These are phyloP conservation scores for Drosophila orosa DNA, from an alignment of 1,140 invertebrate genomes.

Conservation along the genomic window DNA sequence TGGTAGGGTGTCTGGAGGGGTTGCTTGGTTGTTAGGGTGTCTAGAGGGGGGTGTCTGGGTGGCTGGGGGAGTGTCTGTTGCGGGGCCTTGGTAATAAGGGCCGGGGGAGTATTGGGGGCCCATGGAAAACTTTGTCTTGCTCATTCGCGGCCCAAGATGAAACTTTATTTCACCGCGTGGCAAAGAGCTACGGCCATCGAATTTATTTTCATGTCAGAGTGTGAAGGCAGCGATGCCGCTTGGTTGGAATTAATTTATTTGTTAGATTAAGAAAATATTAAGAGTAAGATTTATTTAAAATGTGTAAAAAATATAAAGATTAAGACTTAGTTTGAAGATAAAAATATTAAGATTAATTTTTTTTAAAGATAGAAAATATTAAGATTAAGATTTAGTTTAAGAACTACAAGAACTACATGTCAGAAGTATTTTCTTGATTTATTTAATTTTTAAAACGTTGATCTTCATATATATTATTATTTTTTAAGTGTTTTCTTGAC, in stretches of 20 bases:
- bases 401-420: too few relatives aligned
- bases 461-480: too few relatives aligned
- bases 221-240: background rate
- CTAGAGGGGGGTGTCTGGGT: constrained; percentile 7
- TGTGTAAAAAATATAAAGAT: too few relatives aligned
- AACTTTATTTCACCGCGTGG: constrained; percentile 72
- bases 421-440: rapidly evolving
- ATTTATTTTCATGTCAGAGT: constrained; percentile 75
- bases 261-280: background rate
- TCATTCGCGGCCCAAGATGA: constrained; percentile 57
- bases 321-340: background rate
- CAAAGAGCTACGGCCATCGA: constrained; percentile 69
- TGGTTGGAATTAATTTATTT: background rate
- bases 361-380: too few relatives aligned
- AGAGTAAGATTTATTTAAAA: background rate
- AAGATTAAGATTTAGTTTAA: too few relatives aligned
- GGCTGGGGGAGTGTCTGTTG: background rate
- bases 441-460: background rate
- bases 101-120: too few relatives aligned
- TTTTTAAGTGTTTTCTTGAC: too few relatives aligned
- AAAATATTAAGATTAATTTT: background rate
- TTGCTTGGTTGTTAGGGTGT: background rate
- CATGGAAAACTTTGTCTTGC: constrained; percentile 51
- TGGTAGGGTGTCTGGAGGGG: background rate
- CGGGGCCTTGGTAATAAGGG: background rate